Percentiles rank a stretch among this genome's conserved stretches.
phyloP scores from a whole-genome alignment of 2,888 invertebrate genomes.

The Oscheius sp. region DNA sequence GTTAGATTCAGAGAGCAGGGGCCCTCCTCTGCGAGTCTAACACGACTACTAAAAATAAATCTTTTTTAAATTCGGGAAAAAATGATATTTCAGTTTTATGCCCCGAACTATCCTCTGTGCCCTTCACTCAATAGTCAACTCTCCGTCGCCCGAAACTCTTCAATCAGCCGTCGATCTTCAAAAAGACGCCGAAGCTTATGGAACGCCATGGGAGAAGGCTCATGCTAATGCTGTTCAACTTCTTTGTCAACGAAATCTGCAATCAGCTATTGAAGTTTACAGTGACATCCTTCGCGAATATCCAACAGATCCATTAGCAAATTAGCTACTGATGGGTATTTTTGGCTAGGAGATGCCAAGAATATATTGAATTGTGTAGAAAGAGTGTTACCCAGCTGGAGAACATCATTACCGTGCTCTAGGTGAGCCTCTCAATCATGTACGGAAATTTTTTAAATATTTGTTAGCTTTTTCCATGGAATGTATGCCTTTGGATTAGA shows the following conservation, averaged over 20 bases:
- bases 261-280: slow-evolving; percentile 72
- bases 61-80: not conserved
- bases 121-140: not conserved
- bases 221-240: not conserved
- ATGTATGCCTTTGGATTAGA: slow-evolving; percentile 75
- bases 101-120: not conserved
- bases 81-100: too few species aligned
- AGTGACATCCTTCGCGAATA: slow-evolving; percentile 72
- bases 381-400: slow-evolving; percentile 73
- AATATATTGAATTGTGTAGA: slow-evolving; percentile 73
- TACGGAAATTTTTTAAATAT: not conserved
- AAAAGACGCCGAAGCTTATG: not conserved
- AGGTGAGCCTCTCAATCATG: slow-evolving; percentile 36
- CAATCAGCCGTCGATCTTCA: not conserved
- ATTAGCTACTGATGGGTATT: slow-evolving; percentile 67
- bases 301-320: slow-evolving; percentile 74
- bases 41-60: too few species aligned
- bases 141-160: not conserved
- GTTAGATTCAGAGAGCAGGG: slow-evolving; percentile 1
- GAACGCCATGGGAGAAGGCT: slow-evolving; percentile 69
- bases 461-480: slow-evolving; percentile 72
- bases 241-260: slow-evolving; percentile 68
- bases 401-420: slow-evolving; percentile 71
- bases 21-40: slow-evolving; percentile 3
- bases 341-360: slow-evolving; percentile 72